Percentiles rank a stretch among this genome's conserved stretches.
phyloP scores from a whole-genome alignment of 1,140 invertebrate genomes.

The Trachymyrmex septentrionalis region DNA sequence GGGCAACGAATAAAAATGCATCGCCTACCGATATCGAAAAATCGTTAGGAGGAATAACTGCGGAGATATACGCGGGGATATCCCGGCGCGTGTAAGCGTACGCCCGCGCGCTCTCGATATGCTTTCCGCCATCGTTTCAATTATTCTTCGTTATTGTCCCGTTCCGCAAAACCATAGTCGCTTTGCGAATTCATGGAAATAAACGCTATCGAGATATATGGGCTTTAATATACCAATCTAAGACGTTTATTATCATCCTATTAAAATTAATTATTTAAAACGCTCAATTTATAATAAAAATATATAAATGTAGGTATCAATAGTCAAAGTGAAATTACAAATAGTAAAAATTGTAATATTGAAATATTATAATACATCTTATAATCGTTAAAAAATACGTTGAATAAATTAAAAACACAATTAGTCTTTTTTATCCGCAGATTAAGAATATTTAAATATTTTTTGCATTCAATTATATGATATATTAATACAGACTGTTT shows the following conservation, averaged over 20 bases:
- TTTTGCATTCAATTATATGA: background rate
- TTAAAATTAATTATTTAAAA: slow-evolving; percentile 5
- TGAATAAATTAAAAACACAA: background rate
- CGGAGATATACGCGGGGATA: slow-evolving; percentile 62
- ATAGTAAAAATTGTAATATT: background rate
- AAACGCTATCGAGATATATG: slow-evolving; percentile 23
- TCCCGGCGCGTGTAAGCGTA: slow-evolving; percentile 25
- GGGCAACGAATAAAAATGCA: slow-evolving; percentile 72
- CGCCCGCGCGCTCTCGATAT: slow-evolving; percentile 4
- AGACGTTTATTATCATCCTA: background rate
- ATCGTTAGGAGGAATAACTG: slow-evolving; percentile 71
- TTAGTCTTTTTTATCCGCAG: background rate
- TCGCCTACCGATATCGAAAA: slow-evolving; percentile 76
- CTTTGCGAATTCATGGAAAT: slow-evolving; percentile 64
- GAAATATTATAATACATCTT: background rate
- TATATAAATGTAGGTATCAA: background rate
- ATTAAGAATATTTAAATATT: slow-evolving; percentile 9
- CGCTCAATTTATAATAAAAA: background rate
- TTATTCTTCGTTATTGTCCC: slow-evolving; percentile 69
- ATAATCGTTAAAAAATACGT: background rate
- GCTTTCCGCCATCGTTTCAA: slow-evolving; percentile 61
- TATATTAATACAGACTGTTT: background rate
- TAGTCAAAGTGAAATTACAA: background rate
- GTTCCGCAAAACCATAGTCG: slow-evolving; percentile 21
- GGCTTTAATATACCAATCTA: background rate